Percentiles rank a stretch among this genome's conserved stretches.
These are phyloP conservation scores for Pangasianodon hypophthalmus DNA, from an alignment of 2,113 vertebrate species.

Conservation along the genomic window DNA sequence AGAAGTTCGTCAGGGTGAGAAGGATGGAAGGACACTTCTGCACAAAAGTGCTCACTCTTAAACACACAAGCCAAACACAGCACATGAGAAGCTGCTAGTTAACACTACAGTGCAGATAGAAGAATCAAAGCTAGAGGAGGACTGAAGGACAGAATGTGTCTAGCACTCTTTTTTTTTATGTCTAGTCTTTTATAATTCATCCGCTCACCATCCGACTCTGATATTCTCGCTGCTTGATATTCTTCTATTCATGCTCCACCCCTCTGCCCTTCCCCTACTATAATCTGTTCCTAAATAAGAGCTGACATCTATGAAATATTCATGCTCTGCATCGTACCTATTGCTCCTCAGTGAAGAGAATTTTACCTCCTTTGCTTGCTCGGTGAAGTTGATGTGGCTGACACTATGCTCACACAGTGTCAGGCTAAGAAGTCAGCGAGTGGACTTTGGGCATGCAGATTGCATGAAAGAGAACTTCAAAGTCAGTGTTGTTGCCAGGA, in stretches of 20 bases:
- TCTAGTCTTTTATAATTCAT: conserved; percentile 30
- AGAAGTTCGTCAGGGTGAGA: background rate
- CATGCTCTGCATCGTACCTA: conserved; percentile 39
- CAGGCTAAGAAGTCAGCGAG: background rate
- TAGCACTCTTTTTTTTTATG: background rate
- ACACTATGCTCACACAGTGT: background rate
- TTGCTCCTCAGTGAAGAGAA: conserved; percentile 20
- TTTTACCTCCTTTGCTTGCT: conserved; percentile 9
- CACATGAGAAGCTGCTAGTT: background rate
- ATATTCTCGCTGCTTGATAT: conserved; percentile 29
- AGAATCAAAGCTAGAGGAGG: conserved; percentile 7
- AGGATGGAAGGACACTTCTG: background rate
- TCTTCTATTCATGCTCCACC: conserved; percentile 21
- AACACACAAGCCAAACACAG: background rate
- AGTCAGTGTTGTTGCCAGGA: background rate
- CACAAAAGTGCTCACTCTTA: background rate
- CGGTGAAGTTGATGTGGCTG: background rate
- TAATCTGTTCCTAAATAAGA: conserved; percentile 54
- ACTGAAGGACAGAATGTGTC: background rate
- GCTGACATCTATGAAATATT: conserved; percentile 58
- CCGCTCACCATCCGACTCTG: conserved; percentile 16
- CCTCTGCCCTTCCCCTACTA: conserved; percentile 28
- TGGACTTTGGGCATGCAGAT: background rate
- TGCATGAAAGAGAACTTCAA: background rate
- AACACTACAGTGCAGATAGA: conserved; percentile 1